Evolutionary conservation across 2,113 vertebrate genomes (phyloP).

Genomic region (Elaphurus davidianus): DNA sequence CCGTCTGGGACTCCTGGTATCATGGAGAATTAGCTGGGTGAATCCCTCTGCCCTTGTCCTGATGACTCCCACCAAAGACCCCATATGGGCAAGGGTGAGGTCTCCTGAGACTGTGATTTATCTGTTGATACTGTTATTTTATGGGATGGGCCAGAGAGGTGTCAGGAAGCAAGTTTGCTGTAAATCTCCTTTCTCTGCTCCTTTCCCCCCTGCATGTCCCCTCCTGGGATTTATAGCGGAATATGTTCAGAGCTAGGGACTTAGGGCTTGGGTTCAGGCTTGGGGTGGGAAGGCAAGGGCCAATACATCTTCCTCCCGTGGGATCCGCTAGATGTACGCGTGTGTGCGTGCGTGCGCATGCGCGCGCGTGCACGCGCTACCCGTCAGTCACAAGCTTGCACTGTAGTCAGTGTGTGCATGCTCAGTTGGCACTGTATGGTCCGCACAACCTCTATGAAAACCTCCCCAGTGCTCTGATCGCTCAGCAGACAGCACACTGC

Average conservation of each 20-base stretch:
- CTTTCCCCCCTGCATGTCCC: constrained; percentile 10
- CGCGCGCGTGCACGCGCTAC: fast-evolving
- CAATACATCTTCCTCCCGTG: constrained; percentile 41
- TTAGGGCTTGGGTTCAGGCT: constrained; percentile 62
- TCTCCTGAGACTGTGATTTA: constrained; percentile 57
- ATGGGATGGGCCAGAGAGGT: constrained; percentile 60
- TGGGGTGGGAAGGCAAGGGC: constrained; percentile 37
- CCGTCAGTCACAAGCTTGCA: neutral
- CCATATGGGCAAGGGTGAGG: constrained; percentile 38
- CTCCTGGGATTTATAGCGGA: constrained; percentile 59
- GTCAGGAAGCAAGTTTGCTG: constrained; percentile 56
- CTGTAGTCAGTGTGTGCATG: neutral
- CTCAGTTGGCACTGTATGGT: neutral
- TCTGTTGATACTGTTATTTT: constrained; percentile 34
- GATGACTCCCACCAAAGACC: constrained; percentile 7
- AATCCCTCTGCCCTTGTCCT: neutral
- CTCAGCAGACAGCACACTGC: neutral
- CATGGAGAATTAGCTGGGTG: neutral
- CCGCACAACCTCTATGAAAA: neutral
- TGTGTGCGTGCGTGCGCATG: fast-evolving
- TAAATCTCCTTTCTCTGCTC: constrained; percentile 64
- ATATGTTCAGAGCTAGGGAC: constrained; percentile 56
- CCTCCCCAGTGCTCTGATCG: fast-evolving
- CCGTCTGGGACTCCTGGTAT: neutral
- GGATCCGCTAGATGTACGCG: neutral